phyloP scores from a whole-genome alignment of 2,797 vertebrate species.

The Liparis tanakae region DNA sequence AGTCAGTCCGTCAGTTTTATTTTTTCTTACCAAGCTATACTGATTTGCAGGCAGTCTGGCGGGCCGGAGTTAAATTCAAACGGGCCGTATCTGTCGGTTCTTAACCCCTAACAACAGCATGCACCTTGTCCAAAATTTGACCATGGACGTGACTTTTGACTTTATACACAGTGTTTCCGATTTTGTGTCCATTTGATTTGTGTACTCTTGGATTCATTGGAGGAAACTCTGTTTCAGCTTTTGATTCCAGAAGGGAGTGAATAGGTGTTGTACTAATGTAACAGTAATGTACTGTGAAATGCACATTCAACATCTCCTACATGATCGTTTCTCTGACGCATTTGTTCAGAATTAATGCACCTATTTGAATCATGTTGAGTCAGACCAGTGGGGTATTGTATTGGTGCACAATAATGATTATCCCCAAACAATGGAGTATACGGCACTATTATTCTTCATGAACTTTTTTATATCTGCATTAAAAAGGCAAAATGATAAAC shows the following conservation, averaged over 20 bases:
- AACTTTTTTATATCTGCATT: slow-evolving; percentile 58
- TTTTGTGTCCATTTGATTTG: not conserved
- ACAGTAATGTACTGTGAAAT: slow-evolving; percentile 57
- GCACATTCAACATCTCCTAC: not conserved
- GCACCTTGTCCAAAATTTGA: not conserved
- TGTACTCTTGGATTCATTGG: slow-evolving; percentile 8
- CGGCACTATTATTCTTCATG: slow-evolving; percentile 70
- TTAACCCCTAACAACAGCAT: not conserved
- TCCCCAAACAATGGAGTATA: slow-evolving; percentile 60
- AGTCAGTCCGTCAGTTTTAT: too few species aligned
- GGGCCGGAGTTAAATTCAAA: too few species aligned
- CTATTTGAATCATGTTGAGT: slow-evolving; percentile 53
- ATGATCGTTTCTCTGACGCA: slow-evolving; percentile 11
- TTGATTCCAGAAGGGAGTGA: slow-evolving; percentile 30
- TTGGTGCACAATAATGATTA: slow-evolving; percentile 47
- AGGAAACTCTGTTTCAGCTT: not conserved
- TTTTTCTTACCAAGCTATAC: too few species aligned
- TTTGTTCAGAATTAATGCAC: slow-evolving; percentile 48
- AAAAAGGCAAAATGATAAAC: slow-evolving; percentile 73
- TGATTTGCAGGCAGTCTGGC: too few species aligned
- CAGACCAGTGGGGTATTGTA: slow-evolving; percentile 45
- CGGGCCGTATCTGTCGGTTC: too few species aligned
- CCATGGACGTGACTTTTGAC: not conserved
- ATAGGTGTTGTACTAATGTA: slow-evolving; percentile 39
- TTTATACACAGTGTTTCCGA: not conserved